These are phyloP conservation scores for Epinotia brunnichana DNA, from an alignment of 2,888 invertebrate genomes.

Conservation along the genomic window DNA sequence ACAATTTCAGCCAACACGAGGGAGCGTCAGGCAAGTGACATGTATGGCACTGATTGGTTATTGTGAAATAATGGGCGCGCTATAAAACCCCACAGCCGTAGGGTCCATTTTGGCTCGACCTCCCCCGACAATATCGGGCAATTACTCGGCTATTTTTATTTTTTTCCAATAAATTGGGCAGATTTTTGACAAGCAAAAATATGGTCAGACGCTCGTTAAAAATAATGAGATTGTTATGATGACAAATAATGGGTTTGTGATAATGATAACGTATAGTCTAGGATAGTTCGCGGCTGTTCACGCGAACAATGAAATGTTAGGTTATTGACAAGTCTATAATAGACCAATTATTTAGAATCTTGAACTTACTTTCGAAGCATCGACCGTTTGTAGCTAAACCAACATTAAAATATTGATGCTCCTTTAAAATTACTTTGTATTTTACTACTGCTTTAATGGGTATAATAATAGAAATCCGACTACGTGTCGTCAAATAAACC, in stretches of 20 bases:
- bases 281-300: not conserved
- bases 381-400: not conserved
- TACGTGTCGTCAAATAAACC: no score
- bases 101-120: slow-evolving; percentile 40
- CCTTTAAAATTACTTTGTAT: not conserved
- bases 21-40: slow-evolving; percentile 76
- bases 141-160: slow-evolving; percentile 64
- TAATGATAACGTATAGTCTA: slow-evolving; percentile 6
- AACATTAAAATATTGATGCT: not conserved
- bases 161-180: slow-evolving; percentile 73
- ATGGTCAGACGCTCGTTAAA: slow-evolving; percentile 72
- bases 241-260: slow-evolving; percentile 33
- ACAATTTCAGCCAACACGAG: slow-evolving; percentile 54
- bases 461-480: no score
- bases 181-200: slow-evolving; percentile 69
- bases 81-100: slow-evolving; percentile 53
- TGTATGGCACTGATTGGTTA: slow-evolving; percentile 79
- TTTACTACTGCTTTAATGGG: not conserved
- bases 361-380: not conserved
- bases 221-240: slow-evolving; percentile 71
- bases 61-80: slow-evolving; percentile 73
- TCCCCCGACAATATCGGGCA: slow-evolving; percentile 55
- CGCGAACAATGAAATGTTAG: not conserved
- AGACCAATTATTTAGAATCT: not conserved
- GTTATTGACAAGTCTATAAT: not conserved